Base-by-base conservation (phyloP, 2,888 invertebrate species). In the Dimorphilus gyrociliatus region DNA sequence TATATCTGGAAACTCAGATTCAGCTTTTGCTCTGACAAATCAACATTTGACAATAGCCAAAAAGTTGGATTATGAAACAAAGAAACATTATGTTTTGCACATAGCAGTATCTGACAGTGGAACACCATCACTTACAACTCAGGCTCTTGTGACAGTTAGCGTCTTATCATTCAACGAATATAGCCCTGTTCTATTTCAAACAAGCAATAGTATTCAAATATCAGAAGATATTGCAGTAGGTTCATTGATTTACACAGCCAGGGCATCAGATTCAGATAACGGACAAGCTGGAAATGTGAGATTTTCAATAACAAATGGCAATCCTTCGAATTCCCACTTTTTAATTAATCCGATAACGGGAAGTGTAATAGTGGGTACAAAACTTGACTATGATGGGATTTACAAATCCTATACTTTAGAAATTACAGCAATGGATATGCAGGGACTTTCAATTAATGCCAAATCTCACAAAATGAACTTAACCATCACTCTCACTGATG, bases 181-280 rank as follows among this genome's bases (percentile, higher is more conserved):
- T 21, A 26, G 41, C 1, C 49, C 51, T 2, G 29, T 33, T 6
- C 45, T 49, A 25, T 23, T 28, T 5, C 40, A 38, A 2, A 24
- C 32, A 3, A 23, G 31, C 26, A 39, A 41, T 24, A 39, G 44
- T 8, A 33, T 47, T 7, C 35, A 34, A 3, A 23, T 50, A 1
- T 8, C 27, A 3, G 51, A 51, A 34, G 30, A 42, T 23, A 36
- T 38, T 6, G 19, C 46, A 3, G 29, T 44, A 4, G 43, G 45
- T n/a, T 44, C 42, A 12, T 18, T 35, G 0, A 31, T 52, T 27
- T 46, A 47, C 3, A 21, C 30, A 3, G 39, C 38, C 3, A 47
- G 42, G 27, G 50, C 44, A 1, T 42, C 46, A 6, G 55, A 55
- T 29, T 34, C 30, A 2, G 55, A 55, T 26, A 33, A 27, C 2